phyloP scores from a whole-genome alignment of 2,888 invertebrate genomes.

The Galerucella pusilla region DNA sequence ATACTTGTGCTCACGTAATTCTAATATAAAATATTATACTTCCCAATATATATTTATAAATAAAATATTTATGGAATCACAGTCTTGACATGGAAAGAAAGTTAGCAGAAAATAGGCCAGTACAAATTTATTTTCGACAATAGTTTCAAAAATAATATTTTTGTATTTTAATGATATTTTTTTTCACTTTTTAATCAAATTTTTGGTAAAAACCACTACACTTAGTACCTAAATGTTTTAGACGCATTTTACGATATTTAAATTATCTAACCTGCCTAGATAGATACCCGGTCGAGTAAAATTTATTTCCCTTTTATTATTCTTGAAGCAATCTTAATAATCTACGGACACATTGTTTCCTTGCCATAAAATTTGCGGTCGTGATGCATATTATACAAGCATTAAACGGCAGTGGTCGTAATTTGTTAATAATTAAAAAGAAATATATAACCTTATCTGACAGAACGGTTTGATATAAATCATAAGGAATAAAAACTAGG shows the following conservation, averaged over 20 bases:
- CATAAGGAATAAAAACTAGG: slow-evolving; percentile 26
- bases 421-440: slow-evolving; percentile 48
- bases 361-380: slow-evolving; percentile 43
- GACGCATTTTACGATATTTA: background rate
- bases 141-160: too few relatives aligned
- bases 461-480: slow-evolving; percentile 36
- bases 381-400: slow-evolving; percentile 48
- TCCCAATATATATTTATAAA: slow-evolving; percentile 5
- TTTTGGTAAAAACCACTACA: too few relatives aligned
- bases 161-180: too few relatives aligned
- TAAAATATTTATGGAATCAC: slow-evolving; percentile 17
- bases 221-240: background rate
- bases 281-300: background rate
- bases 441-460: slow-evolving; percentile 42
- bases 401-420: slow-evolving; percentile 45
- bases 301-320: slow-evolving; percentile 30
- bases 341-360: slow-evolving; percentile 45
- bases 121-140: background rate
- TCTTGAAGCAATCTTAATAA: slow-evolving; percentile 46
- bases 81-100: slow-evolving; percentile 13
- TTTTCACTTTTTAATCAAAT: too few relatives aligned
- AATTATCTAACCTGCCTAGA: background rate
- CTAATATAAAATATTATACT: slow-evolving; percentile 8
- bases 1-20: slow-evolving; percentile 6
- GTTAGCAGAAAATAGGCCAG: slow-evolving; percentile 3